These are phyloP conservation scores for Kryptopterus vitreolus DNA, from an alignment of 2,797 vertebrate genomes.

Conservation along the genomic window DNA sequence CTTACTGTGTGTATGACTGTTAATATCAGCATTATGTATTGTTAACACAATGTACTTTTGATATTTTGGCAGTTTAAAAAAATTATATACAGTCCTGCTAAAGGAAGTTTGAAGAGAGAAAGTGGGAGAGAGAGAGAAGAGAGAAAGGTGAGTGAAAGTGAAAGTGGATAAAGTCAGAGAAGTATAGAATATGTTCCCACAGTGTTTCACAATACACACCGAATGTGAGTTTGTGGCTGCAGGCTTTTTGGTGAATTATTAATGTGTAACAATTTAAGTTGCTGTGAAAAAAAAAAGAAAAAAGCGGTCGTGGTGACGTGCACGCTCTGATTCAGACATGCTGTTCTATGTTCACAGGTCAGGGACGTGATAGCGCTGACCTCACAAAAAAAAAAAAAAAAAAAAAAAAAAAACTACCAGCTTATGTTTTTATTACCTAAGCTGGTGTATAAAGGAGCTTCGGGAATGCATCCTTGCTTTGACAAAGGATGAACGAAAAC, in stretches of 20 bases:
- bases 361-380: slow-evolving; percentile 29
- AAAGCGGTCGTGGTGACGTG: slow-evolving; percentile 45
- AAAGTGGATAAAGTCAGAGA: not conserved
- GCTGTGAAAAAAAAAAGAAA: slow-evolving; percentile 41
- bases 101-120: not conserved
- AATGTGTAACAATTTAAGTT: slow-evolving; percentile 49
- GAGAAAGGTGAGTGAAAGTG: not conserved
- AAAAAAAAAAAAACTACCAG: no score
- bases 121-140: not conserved
- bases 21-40: not conserved
- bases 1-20: not conserved
- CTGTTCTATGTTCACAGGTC: slow-evolving; percentile 43
- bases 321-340: slow-evolving; percentile 53
- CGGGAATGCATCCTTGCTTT: not conserved
- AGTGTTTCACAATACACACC: not conserved
- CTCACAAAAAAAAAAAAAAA: no score
- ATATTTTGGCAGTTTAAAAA: not conserved
- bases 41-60: not conserved
- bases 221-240: slow-evolving; percentile 19
- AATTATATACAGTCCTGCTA: not conserved
- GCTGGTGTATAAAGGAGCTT: not conserved
- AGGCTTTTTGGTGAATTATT: slow-evolving; percentile 55
- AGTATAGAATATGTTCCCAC: not conserved
- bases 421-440: slow-evolving; percentile 15
- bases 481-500: not conserved